Conservation (phyloP, 2,797 vertebrate species). For the Momotus momota region DNA sequence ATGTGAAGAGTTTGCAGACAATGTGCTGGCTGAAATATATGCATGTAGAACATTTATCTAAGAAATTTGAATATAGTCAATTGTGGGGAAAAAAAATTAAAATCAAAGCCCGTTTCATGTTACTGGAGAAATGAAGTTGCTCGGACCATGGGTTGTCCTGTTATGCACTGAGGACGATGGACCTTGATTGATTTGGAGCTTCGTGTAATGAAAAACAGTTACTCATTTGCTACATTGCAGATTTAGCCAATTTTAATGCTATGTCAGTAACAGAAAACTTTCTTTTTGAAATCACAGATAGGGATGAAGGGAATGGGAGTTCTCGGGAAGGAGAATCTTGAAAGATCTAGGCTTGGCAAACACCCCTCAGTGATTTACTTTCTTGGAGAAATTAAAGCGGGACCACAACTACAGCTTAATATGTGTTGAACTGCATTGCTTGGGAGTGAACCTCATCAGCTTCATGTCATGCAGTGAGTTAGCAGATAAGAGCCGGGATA, state of each 20-base stretch:
- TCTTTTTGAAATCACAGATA: neutral
- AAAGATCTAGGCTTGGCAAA: neutral
- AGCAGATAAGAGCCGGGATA: neutral
- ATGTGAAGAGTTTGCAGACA: neutral
- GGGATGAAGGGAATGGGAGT: neutral
- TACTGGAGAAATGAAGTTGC: neutral
- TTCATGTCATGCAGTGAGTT: neutral
- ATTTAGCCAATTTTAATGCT: neutral
- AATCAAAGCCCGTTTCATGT: neutral
- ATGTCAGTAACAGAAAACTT: neutral
- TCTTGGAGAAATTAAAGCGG: neutral
- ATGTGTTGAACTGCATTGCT: neutral
- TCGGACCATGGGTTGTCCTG: neutral
- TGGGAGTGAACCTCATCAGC: neutral
- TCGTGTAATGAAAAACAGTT: neutral
- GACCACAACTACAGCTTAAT: neutral
- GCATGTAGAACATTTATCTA: neutral
- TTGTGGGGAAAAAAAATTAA: neutral
- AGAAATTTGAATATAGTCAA: neutral
- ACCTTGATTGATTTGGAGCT: neutral
- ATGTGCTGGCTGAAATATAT: neutral
- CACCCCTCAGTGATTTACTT: neutral
- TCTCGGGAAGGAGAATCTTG: neutral
- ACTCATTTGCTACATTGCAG: neutral
- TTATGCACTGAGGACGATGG: fast-evolving